phyloP scores from a whole-genome alignment of 2,113 vertebrate genomes.

The Hippocampus zosterae region DNA sequence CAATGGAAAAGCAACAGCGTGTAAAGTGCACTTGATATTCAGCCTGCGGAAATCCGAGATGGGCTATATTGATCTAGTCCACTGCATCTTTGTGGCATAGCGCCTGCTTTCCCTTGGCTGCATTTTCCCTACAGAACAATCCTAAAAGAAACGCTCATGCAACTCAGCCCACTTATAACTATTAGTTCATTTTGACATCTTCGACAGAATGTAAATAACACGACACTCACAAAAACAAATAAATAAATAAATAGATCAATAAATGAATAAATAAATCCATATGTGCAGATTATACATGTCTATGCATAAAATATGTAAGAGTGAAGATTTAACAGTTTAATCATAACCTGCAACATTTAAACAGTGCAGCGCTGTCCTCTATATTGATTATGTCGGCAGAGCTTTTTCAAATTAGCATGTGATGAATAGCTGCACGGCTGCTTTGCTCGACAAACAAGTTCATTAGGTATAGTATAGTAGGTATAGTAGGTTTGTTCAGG shows the following conservation, averaged over 20 bases:
- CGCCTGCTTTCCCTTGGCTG: slow-evolving; percentile 9
- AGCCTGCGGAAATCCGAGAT: slow-evolving; percentile 42
- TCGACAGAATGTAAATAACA: background rate
- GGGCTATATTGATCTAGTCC: slow-evolving; percentile 41
- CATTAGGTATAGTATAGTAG: slow-evolving; percentile 36
- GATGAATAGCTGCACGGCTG: slow-evolving; percentile 42
- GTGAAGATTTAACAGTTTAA: too few relatives aligned
- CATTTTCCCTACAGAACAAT: slow-evolving; percentile 16
- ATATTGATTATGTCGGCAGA: background rate
- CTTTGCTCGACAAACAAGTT: slow-evolving; percentile 25
- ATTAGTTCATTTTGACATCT: background rate
- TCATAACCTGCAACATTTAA: background rate
- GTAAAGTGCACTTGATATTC: slow-evolving; percentile 4
- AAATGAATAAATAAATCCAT: background rate
- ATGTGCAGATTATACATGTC: background rate
- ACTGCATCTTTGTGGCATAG: slow-evolving; percentile 30
- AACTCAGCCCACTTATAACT: background rate
- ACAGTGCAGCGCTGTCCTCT: background rate
- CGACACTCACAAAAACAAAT: background rate
- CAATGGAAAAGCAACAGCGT: slow-evolving; percentile 10
- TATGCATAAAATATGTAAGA: background rate
- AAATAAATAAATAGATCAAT: too few relatives aligned
- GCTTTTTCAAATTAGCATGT: slow-evolving; percentile 48
- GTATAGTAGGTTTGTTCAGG: slow-evolving; percentile 48
- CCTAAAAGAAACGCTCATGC: slow-evolving; percentile 11